These are phyloP conservation scores for Pseudopipra pipra DNA, from an alignment of 2,113 vertebrate genomes.

Conservation along the genomic window DNA sequence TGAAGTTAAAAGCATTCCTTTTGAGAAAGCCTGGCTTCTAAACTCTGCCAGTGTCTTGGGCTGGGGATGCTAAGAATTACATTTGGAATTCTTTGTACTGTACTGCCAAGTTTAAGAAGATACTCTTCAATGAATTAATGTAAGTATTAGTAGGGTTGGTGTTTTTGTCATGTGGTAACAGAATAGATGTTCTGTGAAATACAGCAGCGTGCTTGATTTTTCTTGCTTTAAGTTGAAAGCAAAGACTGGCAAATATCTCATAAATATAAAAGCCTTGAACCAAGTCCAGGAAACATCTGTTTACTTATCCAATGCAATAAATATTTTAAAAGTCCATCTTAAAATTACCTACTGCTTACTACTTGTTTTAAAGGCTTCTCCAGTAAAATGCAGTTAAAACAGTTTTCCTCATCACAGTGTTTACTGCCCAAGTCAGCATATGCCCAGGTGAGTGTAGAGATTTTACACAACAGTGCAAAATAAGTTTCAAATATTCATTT, in stretches of 20 bases:
- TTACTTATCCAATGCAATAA: neutral
- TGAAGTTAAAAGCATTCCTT: constrained; percentile 64
- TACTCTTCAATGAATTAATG: constrained; percentile 12
- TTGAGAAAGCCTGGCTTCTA: constrained; percentile 11
- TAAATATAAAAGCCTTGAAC: neutral
- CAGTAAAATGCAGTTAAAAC: neutral
- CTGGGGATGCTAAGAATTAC: constrained; percentile 8
- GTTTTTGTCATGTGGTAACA: neutral
- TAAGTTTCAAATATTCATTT: neutral
- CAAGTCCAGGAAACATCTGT: neutral
- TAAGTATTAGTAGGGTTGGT: neutral
- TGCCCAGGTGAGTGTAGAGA: neutral
- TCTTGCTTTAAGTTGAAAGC: constrained; percentile 7
- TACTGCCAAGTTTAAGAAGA: constrained; percentile 22
- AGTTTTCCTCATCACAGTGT: neutral
- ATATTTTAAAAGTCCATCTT: neutral
- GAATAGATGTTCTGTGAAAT: constrained; percentile 23
- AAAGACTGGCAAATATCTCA: neutral
- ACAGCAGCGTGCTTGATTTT: neutral
- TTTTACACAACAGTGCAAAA: neutral
- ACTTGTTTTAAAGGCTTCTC: neutral
- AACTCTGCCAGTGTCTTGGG: constrained; percentile 32
- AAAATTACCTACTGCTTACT: neutral
- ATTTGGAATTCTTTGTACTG: constrained; percentile 37
- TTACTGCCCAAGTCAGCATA: neutral